Percentiles rank a stretch among this genome's conserved stretches.
Conservation (phyloP, 1,140 invertebrate species). For the Sarcophaga peregrina region DNA sequence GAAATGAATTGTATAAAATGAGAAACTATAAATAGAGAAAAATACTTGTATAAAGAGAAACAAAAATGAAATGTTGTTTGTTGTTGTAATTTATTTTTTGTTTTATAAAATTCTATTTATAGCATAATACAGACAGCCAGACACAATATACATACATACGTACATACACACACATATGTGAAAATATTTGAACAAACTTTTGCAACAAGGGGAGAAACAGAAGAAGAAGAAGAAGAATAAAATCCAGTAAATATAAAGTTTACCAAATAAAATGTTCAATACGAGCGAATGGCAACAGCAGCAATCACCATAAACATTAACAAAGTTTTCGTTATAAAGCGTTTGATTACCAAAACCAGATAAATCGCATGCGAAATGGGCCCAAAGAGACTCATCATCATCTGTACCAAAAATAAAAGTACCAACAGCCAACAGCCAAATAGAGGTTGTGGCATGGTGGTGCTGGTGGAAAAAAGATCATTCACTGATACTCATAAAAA, state of each 20-base stretch:
- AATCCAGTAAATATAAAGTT: not conserved
- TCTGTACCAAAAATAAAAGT: not conserved
- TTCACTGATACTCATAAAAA: not conserved
- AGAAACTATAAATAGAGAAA: not conserved
- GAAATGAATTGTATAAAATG: not conserved
- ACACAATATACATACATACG: not conserved
- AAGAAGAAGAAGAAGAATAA: constrained; percentile 19
- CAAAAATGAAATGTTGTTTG: not conserved
- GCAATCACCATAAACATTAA: constrained; percentile 34
- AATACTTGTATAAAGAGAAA: not conserved
- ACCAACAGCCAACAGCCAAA: not conserved
- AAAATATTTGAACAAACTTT: not conserved
- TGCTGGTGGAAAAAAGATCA: not conserved
- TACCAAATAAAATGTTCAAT: not conserved
- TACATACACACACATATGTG: not conserved
- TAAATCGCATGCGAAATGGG: constrained; percentile 16
- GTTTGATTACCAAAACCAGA: constrained; percentile 38
- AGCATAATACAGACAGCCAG: not conserved
- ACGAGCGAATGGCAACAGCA: constrained; percentile 13
- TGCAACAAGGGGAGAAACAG: not conserved
- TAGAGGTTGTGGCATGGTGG: not conserved
- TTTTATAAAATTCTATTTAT: constrained; percentile 6
- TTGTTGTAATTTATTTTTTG: not conserved
- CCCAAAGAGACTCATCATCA: constrained; percentile 23
- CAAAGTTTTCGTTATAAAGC: constrained; percentile 39